Base-by-base conservation (phyloP, 2,113 vertebrate species). In the Caloenas nicobarica region DNA sequence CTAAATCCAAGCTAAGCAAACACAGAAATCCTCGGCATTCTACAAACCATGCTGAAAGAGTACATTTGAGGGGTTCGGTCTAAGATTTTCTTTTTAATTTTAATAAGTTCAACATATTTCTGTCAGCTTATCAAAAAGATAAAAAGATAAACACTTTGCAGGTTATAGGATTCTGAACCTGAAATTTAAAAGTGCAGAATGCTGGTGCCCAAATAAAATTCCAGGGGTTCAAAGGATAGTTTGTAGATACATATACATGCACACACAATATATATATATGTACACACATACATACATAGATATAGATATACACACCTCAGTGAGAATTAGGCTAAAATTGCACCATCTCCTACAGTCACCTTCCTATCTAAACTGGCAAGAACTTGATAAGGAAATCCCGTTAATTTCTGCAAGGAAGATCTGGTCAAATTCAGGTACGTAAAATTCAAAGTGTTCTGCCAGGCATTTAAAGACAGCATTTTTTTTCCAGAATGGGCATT, bases 1-100 rank as follows among this genome's bases (percentile, higher is more conserved):
- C 61, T 68, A 94, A 92, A 68, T 94, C 79, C 25, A 36, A 79
- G 60, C 58, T 80, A 91, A 89, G 81, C 76, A 96, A 92, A 95
- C 42, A 74, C 21, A 86, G 69, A 91, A 90, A 58, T 78, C 82
- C 88, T 85, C 54, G 54, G 36, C 57, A 50, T 86, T 82, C 19
- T 84, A 65, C 54, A 81, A 48, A 84, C 48, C 33, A 28, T 19
- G 51, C 74, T 81, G 40, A 73, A 76, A 92, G n/a, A 74, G 24
- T 53, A 82, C 8, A 33, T 21, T 53, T 50, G 38, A 81, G 44
- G 56, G 48, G 18, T 29, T 64, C 9, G 6, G n/a, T 23, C 38
- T 26, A 12, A 23, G 31, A 21, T 38, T 26, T 28, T 7, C 26
- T 61, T 34, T 53, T 53, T 51, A 42, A 48, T 82, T 92, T 72